A percentile compares a stretch with the other conserved stretches of the same genome.
These are phyloP conservation scores for Pantherophis guttatus DNA, from an alignment of 2,113 vertebrate species.

Conservation along the genomic window DNA sequence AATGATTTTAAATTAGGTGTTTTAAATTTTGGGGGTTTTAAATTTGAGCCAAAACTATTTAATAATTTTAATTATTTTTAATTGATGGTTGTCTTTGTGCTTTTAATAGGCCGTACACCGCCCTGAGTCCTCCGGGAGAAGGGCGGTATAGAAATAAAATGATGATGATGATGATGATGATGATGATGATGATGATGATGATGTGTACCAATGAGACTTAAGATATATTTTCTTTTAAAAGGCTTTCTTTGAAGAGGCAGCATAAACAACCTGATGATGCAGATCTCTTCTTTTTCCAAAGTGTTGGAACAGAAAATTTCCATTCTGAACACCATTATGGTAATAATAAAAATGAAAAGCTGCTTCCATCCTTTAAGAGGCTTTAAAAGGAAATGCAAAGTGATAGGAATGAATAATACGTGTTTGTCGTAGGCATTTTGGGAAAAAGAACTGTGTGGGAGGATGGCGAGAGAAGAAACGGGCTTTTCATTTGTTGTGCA, in stretches of 20 bases:
- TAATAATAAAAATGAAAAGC: constrained; percentile 10
- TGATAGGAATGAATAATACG: not conserved
- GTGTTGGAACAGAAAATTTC: not conserved
- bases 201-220: not conserved
- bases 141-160: too few relatives aligned
- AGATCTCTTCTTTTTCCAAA: not conserved
- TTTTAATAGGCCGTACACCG: too few relatives aligned
- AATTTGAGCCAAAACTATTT: too few relatives aligned
- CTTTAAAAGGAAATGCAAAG: not conserved
- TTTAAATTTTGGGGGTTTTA: too few relatives aligned
- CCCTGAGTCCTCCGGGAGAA: too few relatives aligned
- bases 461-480: not conserved
- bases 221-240: not conserved
- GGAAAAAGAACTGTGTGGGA: not conserved
- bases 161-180: too few relatives aligned
- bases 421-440: not conserved
- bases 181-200: too few relatives aligned
- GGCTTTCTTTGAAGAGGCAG: not conserved
- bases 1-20: too few relatives aligned
- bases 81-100: too few relatives aligned
- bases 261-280: not conserved
- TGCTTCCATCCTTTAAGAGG: not conserved
- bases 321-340: not conserved
- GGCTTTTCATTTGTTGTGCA: not conserved
- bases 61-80: too few relatives aligned